Evolutionary conservation across 1,140 invertebrate genomes (phyloP), one percentile per base, ranked within the genome.

Genomic region (Paracyclopina nana): DNA sequence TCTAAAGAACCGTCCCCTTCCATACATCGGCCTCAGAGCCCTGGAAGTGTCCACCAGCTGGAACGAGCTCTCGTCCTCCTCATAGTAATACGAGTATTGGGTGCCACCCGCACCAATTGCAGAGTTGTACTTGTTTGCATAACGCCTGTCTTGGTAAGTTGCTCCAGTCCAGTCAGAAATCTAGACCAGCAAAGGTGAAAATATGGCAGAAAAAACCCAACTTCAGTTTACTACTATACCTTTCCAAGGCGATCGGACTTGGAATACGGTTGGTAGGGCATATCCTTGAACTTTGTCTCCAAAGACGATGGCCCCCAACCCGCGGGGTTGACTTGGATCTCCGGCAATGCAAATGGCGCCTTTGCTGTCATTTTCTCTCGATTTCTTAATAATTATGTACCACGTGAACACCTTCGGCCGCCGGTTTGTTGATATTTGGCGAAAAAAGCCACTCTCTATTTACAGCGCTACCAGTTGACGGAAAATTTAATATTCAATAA

Each of bases 21-120:
- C 85, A 63, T 90, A 88, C 6, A 82, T 79, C 3, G 84, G 83
- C 59, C 88, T 85, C 58, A 87, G 84, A 3, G 85, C 76, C 29
- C 84, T 74, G 1, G 87, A 82, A 0, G 88, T 92, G 61, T 95
- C 90, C 55, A 97, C 91, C 64, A 96, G 66, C 61, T 96, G 90
- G 72, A 96, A 98, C n/a, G 83, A 86, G 53, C 81, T 90, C 65
- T 98, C 91, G 67, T 98, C 91, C 63, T 98, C 91, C 60, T 96
- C 90, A 61, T 96, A 91, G 62, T 83, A 92, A 60, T 96, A 97
- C 1, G 91, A 82, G 71, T 96, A 96, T 59, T 92, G 88, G 61
- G 78, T 88, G 27, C 83, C 83, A 54, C 82, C 79, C 48, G 63
- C 63, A 27, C 88, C 90, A 71, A 94, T 95, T 57, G 90, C 84